A percentile compares a stretch with the other conserved stretches of the same genome.
phyloP scores from a whole-genome alignment of 2,797 vertebrate genomes.

The Ctenopoma kingsleyae region DNA sequence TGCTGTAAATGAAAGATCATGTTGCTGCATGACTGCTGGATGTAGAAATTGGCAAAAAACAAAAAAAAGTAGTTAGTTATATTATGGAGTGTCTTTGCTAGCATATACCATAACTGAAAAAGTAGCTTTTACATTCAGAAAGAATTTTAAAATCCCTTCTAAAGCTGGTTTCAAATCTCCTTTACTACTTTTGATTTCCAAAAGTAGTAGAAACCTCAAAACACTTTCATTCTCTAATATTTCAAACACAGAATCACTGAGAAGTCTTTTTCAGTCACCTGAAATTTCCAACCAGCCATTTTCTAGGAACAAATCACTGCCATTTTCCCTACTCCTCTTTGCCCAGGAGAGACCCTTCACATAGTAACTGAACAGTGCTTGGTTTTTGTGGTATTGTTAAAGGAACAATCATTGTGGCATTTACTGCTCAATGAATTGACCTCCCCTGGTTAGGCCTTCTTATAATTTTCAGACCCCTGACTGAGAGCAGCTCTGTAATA shows the following conservation, averaged over 20 bases:
- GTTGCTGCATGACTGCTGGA: too few relatives aligned
- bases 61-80: too few relatives aligned
- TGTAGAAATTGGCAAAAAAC: too few relatives aligned
- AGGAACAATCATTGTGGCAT: constrained; percentile 48
- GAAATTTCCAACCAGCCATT: constrained; percentile 2
- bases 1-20: too few relatives aligned
- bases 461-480: constrained; percentile 55
- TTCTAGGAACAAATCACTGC: constrained; percentile 21
- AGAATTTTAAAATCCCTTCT: too few relatives aligned
- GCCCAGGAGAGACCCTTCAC: constrained; percentile 25
- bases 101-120: too few relatives aligned
- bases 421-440: constrained; percentile 49
- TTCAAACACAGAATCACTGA: not conserved
- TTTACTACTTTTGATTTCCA: too few relatives aligned
- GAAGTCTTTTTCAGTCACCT: constrained; percentile 5
- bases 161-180: too few relatives aligned
- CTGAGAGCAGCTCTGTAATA: constrained; percentile 65
- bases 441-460: constrained; percentile 43
- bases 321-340: constrained; percentile 18
- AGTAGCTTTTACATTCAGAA: too few relatives aligned
- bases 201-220: too few relatives aligned
- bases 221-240: not conserved
- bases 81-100: too few relatives aligned
- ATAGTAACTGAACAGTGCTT: constrained; percentile 30
- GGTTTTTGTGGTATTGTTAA: constrained; percentile 54